Conservation (phyloP, 2,797 vertebrate genomes). For the Pseudomugil gertrudae region DNA sequence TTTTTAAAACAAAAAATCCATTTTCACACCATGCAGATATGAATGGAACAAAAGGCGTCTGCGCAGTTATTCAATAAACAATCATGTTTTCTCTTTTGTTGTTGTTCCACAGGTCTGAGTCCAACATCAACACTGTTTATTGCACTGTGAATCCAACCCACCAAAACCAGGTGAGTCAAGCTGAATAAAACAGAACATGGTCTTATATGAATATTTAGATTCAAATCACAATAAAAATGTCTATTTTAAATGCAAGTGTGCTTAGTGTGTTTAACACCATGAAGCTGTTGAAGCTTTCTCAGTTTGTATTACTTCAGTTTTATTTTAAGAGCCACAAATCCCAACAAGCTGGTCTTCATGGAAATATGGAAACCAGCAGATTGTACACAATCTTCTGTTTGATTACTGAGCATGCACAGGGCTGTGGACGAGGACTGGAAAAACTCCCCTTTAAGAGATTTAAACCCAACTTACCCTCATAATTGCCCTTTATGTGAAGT, state of each 20-base stretch:
- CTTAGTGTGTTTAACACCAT: too few relatives aligned
- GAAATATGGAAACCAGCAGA: too few relatives aligned
- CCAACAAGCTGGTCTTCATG: too few relatives aligned
- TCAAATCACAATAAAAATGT: neutral
- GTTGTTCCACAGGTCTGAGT: conserved; percentile 43
- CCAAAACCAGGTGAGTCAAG: conserved; percentile 45
- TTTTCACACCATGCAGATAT: conserved; percentile 33
- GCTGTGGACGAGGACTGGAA: neutral
- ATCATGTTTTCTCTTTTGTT: neutral
- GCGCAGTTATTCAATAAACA: neutral
- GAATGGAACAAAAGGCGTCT: conserved; percentile 7
- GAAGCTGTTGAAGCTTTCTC: neutral
- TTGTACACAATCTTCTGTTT: neutral
- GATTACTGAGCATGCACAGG: neutral
- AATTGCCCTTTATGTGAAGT: too few relatives aligned
- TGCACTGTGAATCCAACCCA: conserved; percentile 27
- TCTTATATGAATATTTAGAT: neutral
- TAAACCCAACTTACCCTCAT: too few relatives aligned
- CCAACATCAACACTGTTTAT: conserved; percentile 45
- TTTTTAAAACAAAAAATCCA: conserved; percentile 31
- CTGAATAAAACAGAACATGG: neutral
- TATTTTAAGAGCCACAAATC: too few relatives aligned
- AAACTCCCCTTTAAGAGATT: neutral
- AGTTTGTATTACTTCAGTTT: neutral
- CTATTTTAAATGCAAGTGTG: neutral